Percentiles rank a stretch among this genome's conserved stretches.
Evolutionary conservation across 2,113 vertebrate genomes (phyloP).

Genomic region (Origma solitaria): DNA sequence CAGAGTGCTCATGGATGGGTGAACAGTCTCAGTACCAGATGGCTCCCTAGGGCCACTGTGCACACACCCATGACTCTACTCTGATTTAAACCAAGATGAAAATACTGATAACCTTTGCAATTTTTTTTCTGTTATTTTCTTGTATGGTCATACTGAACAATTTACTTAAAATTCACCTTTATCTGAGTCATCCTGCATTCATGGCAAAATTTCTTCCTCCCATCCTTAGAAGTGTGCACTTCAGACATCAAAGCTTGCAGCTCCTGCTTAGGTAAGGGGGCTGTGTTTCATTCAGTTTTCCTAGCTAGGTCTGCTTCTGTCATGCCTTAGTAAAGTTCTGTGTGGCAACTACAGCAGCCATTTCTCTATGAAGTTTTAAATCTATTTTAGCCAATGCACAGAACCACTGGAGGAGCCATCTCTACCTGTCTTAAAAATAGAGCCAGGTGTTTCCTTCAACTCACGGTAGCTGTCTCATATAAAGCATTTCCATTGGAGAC

Average conservation of each 20-base stretch:
- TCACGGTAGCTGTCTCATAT: not conserved
- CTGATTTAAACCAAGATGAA: not conserved
- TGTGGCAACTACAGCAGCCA: not conserved
- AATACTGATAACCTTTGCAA: not conserved
- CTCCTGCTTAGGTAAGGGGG: not conserved
- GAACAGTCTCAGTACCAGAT: not conserved
- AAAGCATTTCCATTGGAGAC: not conserved
- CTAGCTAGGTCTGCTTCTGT: not conserved
- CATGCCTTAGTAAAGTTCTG: not conserved
- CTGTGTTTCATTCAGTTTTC: not conserved
- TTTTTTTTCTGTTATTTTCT: not conserved
- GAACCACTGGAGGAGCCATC: not conserved
- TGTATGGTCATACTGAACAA: not conserved
- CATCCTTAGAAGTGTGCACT: not conserved
- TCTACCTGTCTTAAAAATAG: not conserved
- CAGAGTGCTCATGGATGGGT: not conserved
- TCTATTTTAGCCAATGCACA: not conserved
- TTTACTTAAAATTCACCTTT: not conserved
- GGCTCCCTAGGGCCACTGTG: not conserved
- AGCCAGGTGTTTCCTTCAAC: not conserved
- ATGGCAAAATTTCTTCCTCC: not conserved
- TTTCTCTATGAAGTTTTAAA: not conserved
- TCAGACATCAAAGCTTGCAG: not conserved
- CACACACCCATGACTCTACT: not conserved
- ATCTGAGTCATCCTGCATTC: not conserved